A percentile compares a stretch with the other conserved stretches of the same genome.
Conservation (phyloP, 1,140 invertebrate genomes). For the Doryteuthis pealeii region DNA sequence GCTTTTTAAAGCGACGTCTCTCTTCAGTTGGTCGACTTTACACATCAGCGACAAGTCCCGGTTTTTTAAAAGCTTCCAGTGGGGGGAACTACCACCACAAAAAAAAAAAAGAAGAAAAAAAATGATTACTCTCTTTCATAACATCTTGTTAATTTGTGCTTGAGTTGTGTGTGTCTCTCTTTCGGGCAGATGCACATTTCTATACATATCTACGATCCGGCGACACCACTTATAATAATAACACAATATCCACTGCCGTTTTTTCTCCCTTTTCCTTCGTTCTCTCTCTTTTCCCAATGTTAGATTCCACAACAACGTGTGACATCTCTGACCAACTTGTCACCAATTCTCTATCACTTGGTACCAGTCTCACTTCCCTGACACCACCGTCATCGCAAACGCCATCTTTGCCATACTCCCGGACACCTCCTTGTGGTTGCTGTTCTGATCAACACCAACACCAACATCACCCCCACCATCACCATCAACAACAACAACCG, state of each 20-base stretch:
- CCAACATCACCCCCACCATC: too few species aligned
- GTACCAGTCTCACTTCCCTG: neutral
- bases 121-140: neutral
- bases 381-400: neutral
- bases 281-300: slow-evolving; percentile 4
- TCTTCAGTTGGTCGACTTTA: neutral
- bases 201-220: neutral
- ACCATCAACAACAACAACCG: too few species aligned
- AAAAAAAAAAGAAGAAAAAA: too few species aligned
- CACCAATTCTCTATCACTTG: neutral
- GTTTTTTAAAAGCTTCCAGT: neutral
- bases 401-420: neutral
- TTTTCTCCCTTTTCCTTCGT: slow-evolving; percentile 19
- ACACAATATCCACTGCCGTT: neutral
- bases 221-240: neutral
- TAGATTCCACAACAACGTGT: neutral
- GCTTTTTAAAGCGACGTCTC: too few species aligned
- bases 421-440: neutral
- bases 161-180: neutral
- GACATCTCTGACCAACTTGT: neutral
- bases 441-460: too few species aligned
- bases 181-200: neutral
- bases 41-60: neutral
- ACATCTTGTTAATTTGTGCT: neutral
- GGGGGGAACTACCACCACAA: neutral